Evolutionary conservation across 2,888 invertebrate genomes (phyloP), one percentile per base, ranked within the genome.

Genomic region (Campopleginae sp.): DNA sequence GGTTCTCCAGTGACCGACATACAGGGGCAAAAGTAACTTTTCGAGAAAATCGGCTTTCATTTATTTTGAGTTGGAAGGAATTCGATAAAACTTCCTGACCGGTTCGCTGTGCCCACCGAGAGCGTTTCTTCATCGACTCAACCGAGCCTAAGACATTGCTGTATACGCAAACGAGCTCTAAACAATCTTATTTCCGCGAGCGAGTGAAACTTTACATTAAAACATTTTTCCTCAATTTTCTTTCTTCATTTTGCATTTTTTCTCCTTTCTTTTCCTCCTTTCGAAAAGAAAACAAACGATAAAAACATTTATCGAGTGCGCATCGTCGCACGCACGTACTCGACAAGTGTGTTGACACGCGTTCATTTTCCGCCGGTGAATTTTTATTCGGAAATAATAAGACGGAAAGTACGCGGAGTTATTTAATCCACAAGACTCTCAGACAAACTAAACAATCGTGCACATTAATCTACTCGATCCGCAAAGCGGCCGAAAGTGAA

Each of bases 311-410:
- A 48, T 76, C 76, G 76, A 48, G 63, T 63, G 76, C 65, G 23
- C 46, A 76, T 61, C 48, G 31, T 33, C 66, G 10, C 70, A 63
- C 58, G 58, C 77, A 58, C 38, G 19, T 33, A 48, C 70, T 46
- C 79, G 79, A 61, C 79, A 48, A 71, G 79, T 79, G 79, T 78
- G 51, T 76, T 51, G 14, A 54, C 54, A 44, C 54, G 42, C 65
- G 68, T 27, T 71, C 33, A 61, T 61, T 63, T 27, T 33, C 23
- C 51, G 65, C 51, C 65, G 71, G 46, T 79, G 38, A 38, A 14
- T 42, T 65, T 51, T 27, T 14, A 14, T 27, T 12, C 14, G 58
- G 3, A 54, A 19, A 54, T 0, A 68, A 31, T 12, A 27, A 23
- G 10, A 17, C n/a, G 65, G 5, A n/a, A 2, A 48, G 33, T 14